A percentile compares a stretch with the other conserved stretches of the same genome.
Conservation (phyloP, 1,140 invertebrate species). For the Hycleus cichorii region DNA sequence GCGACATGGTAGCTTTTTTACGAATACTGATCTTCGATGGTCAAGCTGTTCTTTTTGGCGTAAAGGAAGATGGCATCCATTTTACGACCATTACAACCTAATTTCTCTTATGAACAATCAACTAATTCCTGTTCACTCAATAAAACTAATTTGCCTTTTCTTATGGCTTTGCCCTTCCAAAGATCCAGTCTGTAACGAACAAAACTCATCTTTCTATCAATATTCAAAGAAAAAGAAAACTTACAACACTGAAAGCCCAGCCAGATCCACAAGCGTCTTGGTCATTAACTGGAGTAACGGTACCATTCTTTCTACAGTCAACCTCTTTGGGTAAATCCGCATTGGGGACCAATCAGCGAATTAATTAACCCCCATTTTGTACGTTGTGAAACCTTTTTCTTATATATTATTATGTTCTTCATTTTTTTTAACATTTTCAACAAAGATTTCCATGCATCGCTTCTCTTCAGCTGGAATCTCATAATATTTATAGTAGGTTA, state of each 20-base stretch:
- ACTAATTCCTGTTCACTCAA: conserved; percentile 94
- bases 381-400: conserved; percentile 3
- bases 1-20: conserved; percentile 14
- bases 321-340: not conserved
- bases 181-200: conserved; percentile 58
- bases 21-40: conserved; percentile 70
- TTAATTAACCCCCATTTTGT: conserved; percentile 4
- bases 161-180: conserved; percentile 71
- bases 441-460: conserved; percentile 48
- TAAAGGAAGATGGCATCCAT: conserved; percentile 90
- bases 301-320: not conserved
- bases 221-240: conserved; percentile 23
- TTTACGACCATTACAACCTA: conserved; percentile 88
- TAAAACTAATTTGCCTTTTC: conserved; percentile 67
- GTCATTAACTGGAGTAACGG: conserved; percentile 81
- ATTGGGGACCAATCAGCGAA: conserved; percentile 1
- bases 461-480: too few species aligned
- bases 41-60: conserved; percentile 81
- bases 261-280: conserved; percentile 88
- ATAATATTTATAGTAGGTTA: too few species aligned
- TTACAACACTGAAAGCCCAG: conserved; percentile 80
- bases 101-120: conserved; percentile 87
- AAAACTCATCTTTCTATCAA: conserved; percentile 36
- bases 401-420: conserved; percentile 8
- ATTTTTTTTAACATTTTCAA: not conserved